Percentiles rank a stretch among this genome's conserved stretches.
Conservation (phyloP, 2,888 invertebrate species). For the Phortica okadai region DNA sequence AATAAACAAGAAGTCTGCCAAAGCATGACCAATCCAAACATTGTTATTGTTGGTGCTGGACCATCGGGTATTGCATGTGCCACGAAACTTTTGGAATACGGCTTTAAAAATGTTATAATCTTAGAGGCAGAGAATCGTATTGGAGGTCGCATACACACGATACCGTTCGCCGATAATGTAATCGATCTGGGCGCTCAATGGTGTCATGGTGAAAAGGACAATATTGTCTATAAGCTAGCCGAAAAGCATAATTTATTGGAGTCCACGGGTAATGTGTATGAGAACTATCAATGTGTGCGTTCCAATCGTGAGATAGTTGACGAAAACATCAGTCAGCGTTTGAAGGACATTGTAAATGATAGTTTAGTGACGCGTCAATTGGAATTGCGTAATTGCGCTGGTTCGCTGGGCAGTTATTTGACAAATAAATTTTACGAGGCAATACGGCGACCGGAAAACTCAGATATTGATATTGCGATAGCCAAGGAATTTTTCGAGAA, state of each 20-base stretch:
- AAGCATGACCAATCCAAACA: conserved; percentile 61
- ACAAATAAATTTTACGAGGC: conserved; percentile 72
- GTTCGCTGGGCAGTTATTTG: conserved; percentile 73
- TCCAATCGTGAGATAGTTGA: conserved; percentile 76
- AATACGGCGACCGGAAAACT: conserved; percentile 69
- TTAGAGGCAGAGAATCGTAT: conserved; percentile 81
- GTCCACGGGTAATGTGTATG: conserved; percentile 72
- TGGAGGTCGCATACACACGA: conserved; percentile 81
- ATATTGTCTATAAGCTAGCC: conserved; percentile 72
- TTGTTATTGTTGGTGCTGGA: conserved; percentile 76
- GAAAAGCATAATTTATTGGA: conserved; percentile 69
- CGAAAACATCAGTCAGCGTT: conserved; percentile 72
- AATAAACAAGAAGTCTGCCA: conserved; percentile 25
- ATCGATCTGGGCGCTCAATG: conserved; percentile 76
- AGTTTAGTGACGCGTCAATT: conserved; percentile 74
- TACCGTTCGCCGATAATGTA: conserved; percentile 78
- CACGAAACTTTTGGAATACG: conserved; percentile 75
- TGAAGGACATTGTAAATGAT: conserved; percentile 75
- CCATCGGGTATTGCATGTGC: conserved; percentile 77
- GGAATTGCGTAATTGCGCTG: conserved; percentile 70
- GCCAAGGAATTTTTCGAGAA: conserved; percentile 80
- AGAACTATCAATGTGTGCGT: conserved; percentile 71
- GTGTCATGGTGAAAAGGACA: conserved; percentile 77
- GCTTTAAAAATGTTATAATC: conserved; percentile 78
- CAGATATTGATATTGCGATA: conserved; percentile 76